These are phyloP conservation scores for Blennius ocellaris DNA, from an alignment of 2,113 vertebrate genomes.

Conservation along the genomic window DNA sequence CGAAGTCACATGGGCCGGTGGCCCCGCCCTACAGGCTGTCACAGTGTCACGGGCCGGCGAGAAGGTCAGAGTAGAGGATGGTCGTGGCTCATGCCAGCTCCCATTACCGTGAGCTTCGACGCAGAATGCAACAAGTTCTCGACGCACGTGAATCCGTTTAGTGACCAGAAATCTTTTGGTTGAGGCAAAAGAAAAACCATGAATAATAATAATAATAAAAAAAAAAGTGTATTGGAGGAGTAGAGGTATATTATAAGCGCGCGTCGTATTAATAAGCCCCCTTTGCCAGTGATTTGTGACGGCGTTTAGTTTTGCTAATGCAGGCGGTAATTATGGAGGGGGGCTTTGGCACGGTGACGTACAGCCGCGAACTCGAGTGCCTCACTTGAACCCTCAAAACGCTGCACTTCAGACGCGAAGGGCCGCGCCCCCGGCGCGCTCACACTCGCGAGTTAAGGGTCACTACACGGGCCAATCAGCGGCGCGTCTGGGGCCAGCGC, in stretches of 20 bases:
- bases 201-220: too few species aligned
- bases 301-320: constrained; percentile 51
- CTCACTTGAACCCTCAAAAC: constrained; percentile 42
- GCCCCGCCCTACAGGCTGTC: constrained; percentile 86
- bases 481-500: constrained; percentile 34
- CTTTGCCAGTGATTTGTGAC: constrained; percentile 50
- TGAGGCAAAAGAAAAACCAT: too few species aligned
- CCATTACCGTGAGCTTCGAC: constrained; percentile 32
- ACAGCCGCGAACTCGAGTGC: constrained; percentile 51
- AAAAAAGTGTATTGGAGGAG: not conserved
- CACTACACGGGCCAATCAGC: constrained; percentile 59
- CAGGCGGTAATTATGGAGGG: constrained; percentile 54
- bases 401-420: constrained; percentile 57
- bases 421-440: constrained; percentile 16
- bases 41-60: constrained; percentile 68
- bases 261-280: constrained; percentile 41
- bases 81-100: constrained; percentile 33
- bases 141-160: not conserved
- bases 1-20: constrained; percentile 83
- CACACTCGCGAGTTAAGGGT: constrained; percentile 37
- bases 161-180: not conserved
- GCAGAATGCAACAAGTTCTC: not conserved
- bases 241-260: constrained; percentile 6
- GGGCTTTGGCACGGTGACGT: constrained; percentile 18
- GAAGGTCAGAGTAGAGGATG: constrained; percentile 80